Evolutionary conservation across 2,113 vertebrate species (phyloP), one percentile per base, ranked within the genome.

Genomic region (Macrotis lagotis): DNA sequence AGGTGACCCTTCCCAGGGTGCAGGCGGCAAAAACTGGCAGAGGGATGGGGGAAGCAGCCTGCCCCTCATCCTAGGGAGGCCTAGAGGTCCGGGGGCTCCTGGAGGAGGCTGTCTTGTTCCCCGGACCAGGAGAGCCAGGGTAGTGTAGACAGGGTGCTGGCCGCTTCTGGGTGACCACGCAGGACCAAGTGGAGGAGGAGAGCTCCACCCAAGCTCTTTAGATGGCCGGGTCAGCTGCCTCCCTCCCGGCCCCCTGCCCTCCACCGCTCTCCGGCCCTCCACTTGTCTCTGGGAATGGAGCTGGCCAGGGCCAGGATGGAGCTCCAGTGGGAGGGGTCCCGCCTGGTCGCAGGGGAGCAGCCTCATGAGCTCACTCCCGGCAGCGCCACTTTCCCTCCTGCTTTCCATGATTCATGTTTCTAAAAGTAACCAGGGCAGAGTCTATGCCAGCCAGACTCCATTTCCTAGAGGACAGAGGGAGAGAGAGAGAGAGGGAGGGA

Each of bases 401-500:
- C 66, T 74, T 74, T 74, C 66, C 66, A 74, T 74, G 66, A 74
- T 74, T 74, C 66, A 74, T 74, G 66, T n/a, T 74, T n/a, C 66
- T 74, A 74, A 74, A 74, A 74, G 66, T 74, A 74, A 74, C 66
- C 16, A n/a, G 37, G 66, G 22, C 37, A 8, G 31, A n/a, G 8
- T 14, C 10, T 37, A 1, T n/a, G 66, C 66, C 66, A 74, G 66
- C 66, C 66, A 74, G 66, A 74, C 66, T 74, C 66, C 66, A n/a
- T n/a, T n/a, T 74, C 66, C 66, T 74, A 66, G 14, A 66, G 11
- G 55, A 3, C 55, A 66, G 88, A 55, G 91, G 96, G 95, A 91
- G 95, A 96, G 95, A 94, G 49, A 1, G 50, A 50, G 52, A 92
- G 59, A 88, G 93, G 0, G 31, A 52, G n/a, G 59, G 50, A n/a